Evolutionary conservation across 2,888 invertebrate genomes (phyloP).

Genomic region (Myopa testacea): DNA sequence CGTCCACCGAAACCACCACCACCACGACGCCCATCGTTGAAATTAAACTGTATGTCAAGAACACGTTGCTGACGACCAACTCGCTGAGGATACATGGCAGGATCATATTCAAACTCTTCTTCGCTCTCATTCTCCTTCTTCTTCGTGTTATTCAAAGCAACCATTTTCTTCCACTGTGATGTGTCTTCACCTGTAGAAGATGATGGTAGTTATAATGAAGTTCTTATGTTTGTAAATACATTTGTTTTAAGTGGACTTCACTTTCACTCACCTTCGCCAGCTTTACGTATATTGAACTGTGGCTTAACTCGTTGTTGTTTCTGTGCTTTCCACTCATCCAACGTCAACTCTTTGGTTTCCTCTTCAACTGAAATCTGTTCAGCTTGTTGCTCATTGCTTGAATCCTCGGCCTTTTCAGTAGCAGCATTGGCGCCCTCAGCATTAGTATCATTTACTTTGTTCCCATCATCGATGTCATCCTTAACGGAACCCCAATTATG

Average conservation of each 20-base stretch:
- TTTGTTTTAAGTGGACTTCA: neutral
- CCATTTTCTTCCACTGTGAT: slow-evolving; percentile 94
- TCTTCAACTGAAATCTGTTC: slow-evolving; percentile 73
- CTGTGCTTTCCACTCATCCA: slow-evolving; percentile 95
- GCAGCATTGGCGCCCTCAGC: slow-evolving; percentile 44
- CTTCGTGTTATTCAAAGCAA: slow-evolving; percentile 77
- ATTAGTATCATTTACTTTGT: slow-evolving; percentile 53
- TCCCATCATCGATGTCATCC: slow-evolving; percentile 82
- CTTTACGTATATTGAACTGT: slow-evolving; percentile 91
- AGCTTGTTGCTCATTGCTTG: slow-evolving; percentile 67
- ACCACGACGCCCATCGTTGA: slow-evolving; percentile 84
- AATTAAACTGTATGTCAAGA: slow-evolving; percentile 90
- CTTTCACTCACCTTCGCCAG: slow-evolving; percentile 79
- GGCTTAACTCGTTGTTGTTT: slow-evolving; percentile 85
- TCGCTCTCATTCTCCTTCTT: slow-evolving; percentile 73
- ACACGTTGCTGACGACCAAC: slow-evolving; percentile 89
- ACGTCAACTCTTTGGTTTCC: slow-evolving; percentile 87
- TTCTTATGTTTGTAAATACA: neutral
- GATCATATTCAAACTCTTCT: slow-evolving; percentile 80
- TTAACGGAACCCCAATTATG: slow-evolving; percentile 97
- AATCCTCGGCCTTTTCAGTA: slow-evolving; percentile 61
- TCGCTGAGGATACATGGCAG: slow-evolving; percentile 86
- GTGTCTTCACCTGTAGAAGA: slow-evolving; percentile 78
- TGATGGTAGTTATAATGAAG: neutral
- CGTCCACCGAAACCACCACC: slow-evolving; percentile 77